Base-by-base conservation (phyloP, 2,888 invertebrate species). In the Nasonia oneida region DNA sequence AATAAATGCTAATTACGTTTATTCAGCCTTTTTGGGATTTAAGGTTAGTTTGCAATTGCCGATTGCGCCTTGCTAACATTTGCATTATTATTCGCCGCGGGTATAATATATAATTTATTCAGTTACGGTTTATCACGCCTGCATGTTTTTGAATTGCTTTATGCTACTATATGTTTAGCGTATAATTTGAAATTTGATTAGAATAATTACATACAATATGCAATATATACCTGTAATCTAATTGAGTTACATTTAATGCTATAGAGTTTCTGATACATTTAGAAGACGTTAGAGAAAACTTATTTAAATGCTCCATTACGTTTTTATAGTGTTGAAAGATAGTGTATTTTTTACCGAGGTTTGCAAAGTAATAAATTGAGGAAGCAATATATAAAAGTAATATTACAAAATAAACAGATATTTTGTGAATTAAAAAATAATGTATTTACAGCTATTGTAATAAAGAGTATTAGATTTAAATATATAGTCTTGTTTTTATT, bases 401-500 rank as follows among this genome's bases (percentile, higher is more conserved):
- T 64, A 78, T 81, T 81, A 74, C 18, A 10, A 73, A 73, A 61
- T 23, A 61, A 53, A 82, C n/a, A 71, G 29, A 75, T 83, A 78
- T 83, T 78, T 83, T 83, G 83, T 73, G 61, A 83, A 78, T 39
- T 61, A 47, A 83, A 78, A 14, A 77, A 42, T 71, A 73, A 77
- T 83, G 78, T 78, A 78, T 83, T 77, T 78, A 71, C 61, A 78
- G 70, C 10, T 71, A 83, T 77, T 77, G 83, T 39, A 83, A 83
- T 77, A 77, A 83, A 83, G 83, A 76, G 39, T 53, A 82, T 76
- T 82, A 82, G 82, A 82, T 76, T 82, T 50, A 70, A 64, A 50
- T n/a, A 61, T 23, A n/a, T n/a, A 67, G 37, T 15, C 53, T 76
- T 82, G 82, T 82, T 76, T 70, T 76, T 15, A 47, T 76, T 82